Conservation (phyloP, 2,888 invertebrate genomes). For the Drosophila subquinaria region DNA sequence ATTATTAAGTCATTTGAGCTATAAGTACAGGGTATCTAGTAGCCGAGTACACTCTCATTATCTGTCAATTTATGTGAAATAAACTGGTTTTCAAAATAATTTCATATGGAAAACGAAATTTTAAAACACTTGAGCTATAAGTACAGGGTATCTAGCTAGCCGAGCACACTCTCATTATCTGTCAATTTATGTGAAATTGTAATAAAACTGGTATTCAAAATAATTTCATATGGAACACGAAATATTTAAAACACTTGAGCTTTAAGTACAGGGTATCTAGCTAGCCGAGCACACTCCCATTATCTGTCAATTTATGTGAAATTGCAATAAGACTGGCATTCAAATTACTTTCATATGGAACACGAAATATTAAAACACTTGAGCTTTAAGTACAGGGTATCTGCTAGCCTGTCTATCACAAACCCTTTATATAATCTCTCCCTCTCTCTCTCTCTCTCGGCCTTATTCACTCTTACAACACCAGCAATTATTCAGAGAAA, state of each 20-base stretch:
- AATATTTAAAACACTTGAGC: not conserved
- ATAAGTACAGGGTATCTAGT: no score
- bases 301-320: no score
- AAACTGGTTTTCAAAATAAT: not conserved
- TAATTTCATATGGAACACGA: not conserved
- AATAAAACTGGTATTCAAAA: not conserved
- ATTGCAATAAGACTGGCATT: no score
- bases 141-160: no score
- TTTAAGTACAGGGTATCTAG: not conserved
- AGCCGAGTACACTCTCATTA: no score
- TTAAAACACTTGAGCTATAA: no score
- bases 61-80: no score
- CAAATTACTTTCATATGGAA: not conserved
- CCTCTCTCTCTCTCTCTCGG: not conserved
- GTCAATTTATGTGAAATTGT: no score
- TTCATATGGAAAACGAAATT: no score
- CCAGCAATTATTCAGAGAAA: not conserved
- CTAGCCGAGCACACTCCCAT: not conserved
- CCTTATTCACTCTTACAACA: not conserved
- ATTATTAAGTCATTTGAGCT: no score
- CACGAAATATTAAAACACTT: not conserved
- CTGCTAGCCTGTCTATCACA: not conserved
- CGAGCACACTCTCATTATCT: no score
- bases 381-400: not conserved
- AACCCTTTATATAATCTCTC: not conserved